These are phyloP conservation scores for Blera fallax DNA, from an alignment of 2,888 invertebrate genomes.

Conservation along the genomic window DNA sequence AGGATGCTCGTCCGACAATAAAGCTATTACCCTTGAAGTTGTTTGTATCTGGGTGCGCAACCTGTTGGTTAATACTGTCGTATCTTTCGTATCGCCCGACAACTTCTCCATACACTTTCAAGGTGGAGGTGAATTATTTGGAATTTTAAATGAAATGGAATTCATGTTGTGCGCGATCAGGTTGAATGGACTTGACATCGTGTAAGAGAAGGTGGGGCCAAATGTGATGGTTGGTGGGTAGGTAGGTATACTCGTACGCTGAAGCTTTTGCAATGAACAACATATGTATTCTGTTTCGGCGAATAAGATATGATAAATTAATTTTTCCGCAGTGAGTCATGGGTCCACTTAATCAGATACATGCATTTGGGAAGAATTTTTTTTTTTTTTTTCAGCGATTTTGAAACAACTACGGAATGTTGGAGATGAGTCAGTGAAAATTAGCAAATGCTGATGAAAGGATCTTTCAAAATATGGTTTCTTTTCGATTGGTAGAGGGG, in stretches of 20 bases:
- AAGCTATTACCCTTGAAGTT: slow-evolving; percentile 73
- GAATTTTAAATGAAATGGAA: slow-evolving; percentile 71
- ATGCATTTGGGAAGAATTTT: neutral
- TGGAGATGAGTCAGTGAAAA: neutral
- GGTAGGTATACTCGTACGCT: too few relatives aligned
- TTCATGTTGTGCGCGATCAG: slow-evolving; percentile 70
- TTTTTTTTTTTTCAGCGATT: neutral
- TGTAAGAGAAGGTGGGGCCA: slow-evolving; percentile 61
- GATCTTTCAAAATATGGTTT: neutral
- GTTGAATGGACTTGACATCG: slow-evolving; percentile 72
- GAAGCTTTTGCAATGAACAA: slow-evolving; percentile 58
- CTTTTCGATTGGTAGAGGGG: neutral
- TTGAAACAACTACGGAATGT: neutral
- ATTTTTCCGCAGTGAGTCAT: slow-evolving; percentile 49
- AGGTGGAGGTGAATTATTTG: slow-evolving; percentile 71
- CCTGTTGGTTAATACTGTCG: slow-evolving; percentile 54
- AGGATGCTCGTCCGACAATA: slow-evolving; percentile 68
- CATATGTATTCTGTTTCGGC: neutral
- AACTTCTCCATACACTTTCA: slow-evolving; percentile 32
- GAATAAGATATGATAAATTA: slow-evolving; percentile 54
- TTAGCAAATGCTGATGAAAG: neutral
- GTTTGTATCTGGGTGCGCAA: slow-evolving; percentile 56
- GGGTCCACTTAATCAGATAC: slow-evolving; percentile 5
- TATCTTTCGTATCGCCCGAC: slow-evolving; percentile 25
- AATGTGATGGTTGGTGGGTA: neutral